Evolutionary conservation across 2,797 vertebrate species (phyloP).

Genomic region (Crenuchus spilurus): DNA sequence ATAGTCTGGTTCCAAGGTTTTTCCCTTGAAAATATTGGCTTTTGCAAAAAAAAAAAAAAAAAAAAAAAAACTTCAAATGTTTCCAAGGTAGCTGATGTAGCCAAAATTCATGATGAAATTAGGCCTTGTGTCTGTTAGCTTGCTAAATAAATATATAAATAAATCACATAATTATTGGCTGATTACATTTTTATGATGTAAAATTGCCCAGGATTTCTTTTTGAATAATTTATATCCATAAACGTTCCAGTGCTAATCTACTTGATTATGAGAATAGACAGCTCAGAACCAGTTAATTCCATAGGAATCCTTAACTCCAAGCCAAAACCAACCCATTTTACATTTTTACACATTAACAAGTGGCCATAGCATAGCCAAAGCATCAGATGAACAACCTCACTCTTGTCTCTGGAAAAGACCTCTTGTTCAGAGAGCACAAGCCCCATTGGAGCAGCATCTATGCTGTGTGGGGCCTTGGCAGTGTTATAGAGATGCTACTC

Average conservation of each 20-base stretch:
- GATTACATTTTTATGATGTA: neutral
- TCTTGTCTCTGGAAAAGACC: neutral
- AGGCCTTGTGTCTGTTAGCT: too few relatives aligned
- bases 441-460: neutral
- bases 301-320: neutral
- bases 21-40: neutral
- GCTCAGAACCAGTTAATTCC: neutral
- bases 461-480: constrained; percentile 34
- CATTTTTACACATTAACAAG: neutral
- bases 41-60: too few relatives aligned
- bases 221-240: neutral
- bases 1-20: too few relatives aligned
- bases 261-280: neutral
- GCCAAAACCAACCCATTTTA: neutral
- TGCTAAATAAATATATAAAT: too few relatives aligned
- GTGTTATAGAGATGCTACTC: constrained; percentile 46
- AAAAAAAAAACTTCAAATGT: too few relatives aligned
- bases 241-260: neutral
- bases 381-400: neutral
- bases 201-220: neutral
- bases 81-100: too few relatives aligned
- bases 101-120: too few relatives aligned
- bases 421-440: neutral
- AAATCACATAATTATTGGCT: too few relatives aligned
- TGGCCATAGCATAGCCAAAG: neutral